These are phyloP conservation scores for Noctua janthina DNA, from an alignment of 2,888 invertebrate species.

Conservation along the genomic window DNA sequence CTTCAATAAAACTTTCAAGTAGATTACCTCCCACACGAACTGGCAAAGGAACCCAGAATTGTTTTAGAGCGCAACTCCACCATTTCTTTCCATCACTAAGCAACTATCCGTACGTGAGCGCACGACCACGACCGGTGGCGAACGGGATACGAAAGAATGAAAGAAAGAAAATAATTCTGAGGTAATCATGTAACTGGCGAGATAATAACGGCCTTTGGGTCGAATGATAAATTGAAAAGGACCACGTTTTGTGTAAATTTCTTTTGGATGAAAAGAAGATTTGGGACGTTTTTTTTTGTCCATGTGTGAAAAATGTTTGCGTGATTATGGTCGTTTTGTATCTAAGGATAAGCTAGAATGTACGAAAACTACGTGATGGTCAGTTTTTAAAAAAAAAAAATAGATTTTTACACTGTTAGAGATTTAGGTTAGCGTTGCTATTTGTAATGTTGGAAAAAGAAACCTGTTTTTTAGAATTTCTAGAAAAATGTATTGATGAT, in stretches of 20 bases:
- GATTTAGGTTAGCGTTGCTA: background rate
- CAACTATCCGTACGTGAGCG: conserved; percentile 63
- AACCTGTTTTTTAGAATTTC: background rate
- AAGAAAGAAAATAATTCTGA: conserved; percentile 62
- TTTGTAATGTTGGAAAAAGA: background rate
- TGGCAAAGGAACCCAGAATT: conserved; percentile 40
- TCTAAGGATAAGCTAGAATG: background rate
- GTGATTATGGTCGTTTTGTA: conserved; percentile 39
- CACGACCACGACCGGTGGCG: conserved; percentile 35
- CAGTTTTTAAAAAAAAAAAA: background rate
- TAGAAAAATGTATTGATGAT: background rate
- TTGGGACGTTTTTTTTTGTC: conserved; percentile 38
- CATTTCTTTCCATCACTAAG: conserved; percentile 40
- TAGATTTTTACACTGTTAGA: background rate
- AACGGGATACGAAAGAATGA: conserved; percentile 18
- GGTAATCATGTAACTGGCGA: conserved; percentile 66
- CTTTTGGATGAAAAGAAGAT: conserved; percentile 28
- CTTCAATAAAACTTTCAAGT: conserved; percentile 32
- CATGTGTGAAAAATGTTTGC: conserved; percentile 30
- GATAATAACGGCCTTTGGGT: conserved; percentile 62
- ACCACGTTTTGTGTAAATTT: conserved; percentile 55
- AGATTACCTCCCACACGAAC: conserved; percentile 13
- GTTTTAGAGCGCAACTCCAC: conserved; percentile 47
- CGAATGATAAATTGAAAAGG: conserved; percentile 66
- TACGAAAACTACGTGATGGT: background rate